Evolutionary conservation across 2,888 invertebrate genomes (phyloP), one percentile per base, ranked within the genome.

Genomic region (Eupithecia tripunctaria): DNA sequence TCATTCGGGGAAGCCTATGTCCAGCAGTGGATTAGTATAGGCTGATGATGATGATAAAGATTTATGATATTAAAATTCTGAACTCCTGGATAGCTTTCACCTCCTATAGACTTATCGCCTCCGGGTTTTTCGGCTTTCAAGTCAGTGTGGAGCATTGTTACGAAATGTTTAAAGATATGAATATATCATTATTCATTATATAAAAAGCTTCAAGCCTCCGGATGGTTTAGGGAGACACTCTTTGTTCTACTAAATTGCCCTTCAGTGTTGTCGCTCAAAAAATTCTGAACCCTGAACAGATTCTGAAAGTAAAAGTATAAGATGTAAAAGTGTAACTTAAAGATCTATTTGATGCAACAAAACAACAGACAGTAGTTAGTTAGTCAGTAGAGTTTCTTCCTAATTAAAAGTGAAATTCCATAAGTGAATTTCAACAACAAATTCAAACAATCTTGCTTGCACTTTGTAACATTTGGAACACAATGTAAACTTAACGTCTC

Each of bases 281-380:
- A 43, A 67, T 14, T 60, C 36, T 29, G 59, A 66, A 66, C n/a
- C n/a, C 12, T 14, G 29, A 27, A 18, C 10, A 29, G 60, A 60
- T 67, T n/a, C n/a, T n/a, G n/a, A n/a, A n/a, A n/a, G 12, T n/a
- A 67, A 71, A 71, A n/a, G n/a, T 43, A 25, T 71, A 67, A 47
- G 60, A 66, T 38, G 41, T 36, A 64, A 25, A 59, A 59, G 14
- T 41, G 18, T n/a, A 38, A 29, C 32, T 59, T 69, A 63, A 12
- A 10, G 43, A 63, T 62, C 36, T 36, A 29, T 63, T 63, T 29
- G 32, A 29, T 62, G 36, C 21, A 36, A 21, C 21, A 36, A 62
- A 36, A 8, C 62, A 63, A 36, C 62, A 62, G 36, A 32, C 62
- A 15, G 36, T n/a, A n/a, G 62, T 36, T n/a, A 36, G 32, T 62